Percentiles rank a stretch among this genome's conserved stretches.
These are phyloP conservation scores for Pelagia noctiluca DNA, from an alignment of 30 jellyfish, hydroid and myxozoan genomes.

Conservation along the genomic window DNA sequence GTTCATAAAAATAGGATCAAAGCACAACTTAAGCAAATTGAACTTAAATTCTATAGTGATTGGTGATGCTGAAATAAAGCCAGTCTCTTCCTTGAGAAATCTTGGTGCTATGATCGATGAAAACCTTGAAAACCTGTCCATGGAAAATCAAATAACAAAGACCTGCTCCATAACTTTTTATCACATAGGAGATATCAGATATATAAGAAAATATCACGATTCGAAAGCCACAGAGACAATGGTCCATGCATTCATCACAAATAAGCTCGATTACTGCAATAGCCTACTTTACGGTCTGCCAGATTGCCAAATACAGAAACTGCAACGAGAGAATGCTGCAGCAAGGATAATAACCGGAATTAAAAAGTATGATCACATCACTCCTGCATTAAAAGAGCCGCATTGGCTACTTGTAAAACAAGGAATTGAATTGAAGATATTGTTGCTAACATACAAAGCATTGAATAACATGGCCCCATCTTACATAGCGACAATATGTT, in stretches of 20 bases:
- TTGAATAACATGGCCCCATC: slow-evolving; percentile 12
- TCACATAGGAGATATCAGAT: slow-evolving; percentile 4
- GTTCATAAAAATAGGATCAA: slow-evolving; percentile 45
- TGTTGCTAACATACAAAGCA: slow-evolving; percentile 3
- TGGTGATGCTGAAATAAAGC: slow-evolving; percentile 58
- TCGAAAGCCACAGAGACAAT: slow-evolving; percentile 36
- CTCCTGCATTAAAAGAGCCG: slow-evolving; percentile 35
- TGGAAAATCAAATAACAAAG: slow-evolving; percentile 24
- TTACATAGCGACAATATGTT: slow-evolving; percentile 13
- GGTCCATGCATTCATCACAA: slow-evolving; percentile 42
- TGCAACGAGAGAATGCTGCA: slow-evolving; percentile 47
- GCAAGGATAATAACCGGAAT: slow-evolving; percentile 35
- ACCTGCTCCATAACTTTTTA: slow-evolving; percentile 32
- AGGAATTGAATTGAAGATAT: slow-evolving; percentile 8
- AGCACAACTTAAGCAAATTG: slow-evolving; percentile 29
- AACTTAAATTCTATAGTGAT: slow-evolving; percentile 31
- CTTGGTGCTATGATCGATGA: slow-evolving; percentile 46
- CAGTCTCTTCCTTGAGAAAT: slow-evolving; percentile 39
- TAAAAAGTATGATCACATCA: slow-evolving; percentile 40
- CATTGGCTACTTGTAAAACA: neutral
- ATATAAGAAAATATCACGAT: slow-evolving; percentile 32
- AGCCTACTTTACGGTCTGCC: slow-evolving; percentile 66
- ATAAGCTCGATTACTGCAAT: slow-evolving; percentile 61
- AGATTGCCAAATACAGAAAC: slow-evolving; percentile 36
- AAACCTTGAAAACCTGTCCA: slow-evolving; percentile 33